phyloP scores from a whole-genome alignment of 2,113 vertebrate genomes.

The Myrmecobius fasciatus region DNA sequence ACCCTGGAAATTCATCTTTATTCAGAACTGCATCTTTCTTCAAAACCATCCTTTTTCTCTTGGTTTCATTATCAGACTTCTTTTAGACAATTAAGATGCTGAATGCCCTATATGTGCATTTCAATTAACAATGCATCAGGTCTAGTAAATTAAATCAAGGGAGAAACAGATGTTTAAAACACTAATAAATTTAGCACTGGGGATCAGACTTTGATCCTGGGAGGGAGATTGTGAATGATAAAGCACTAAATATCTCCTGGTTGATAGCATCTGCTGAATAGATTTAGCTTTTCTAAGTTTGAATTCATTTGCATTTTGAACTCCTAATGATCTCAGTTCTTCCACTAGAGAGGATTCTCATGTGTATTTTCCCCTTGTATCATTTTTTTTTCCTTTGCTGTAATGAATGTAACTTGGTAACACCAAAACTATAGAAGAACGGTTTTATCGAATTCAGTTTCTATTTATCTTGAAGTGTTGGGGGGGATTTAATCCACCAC shows the following conservation, averaged over 20 bases:
- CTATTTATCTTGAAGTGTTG: slow-evolving; percentile 5
- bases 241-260: neutral
- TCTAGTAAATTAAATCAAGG: neutral
- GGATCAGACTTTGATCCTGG: slow-evolving; percentile 1
- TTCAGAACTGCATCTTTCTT: neutral
- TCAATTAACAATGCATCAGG: slow-evolving; percentile 5
- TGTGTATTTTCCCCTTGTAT: neutral
- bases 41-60: neutral
- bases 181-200: neutral
- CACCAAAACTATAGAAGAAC: slow-evolving; percentile 2
- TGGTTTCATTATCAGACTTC: neutral
- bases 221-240: slow-evolving; percentile 1
- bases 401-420: neutral
- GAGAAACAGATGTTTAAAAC: slow-evolving; percentile 3
- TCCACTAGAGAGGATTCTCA: neutral
- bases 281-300: neutral
- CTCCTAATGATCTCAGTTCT: neutral
- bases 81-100: slow-evolving; percentile 1
- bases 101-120: slow-evolving; percentile 1
- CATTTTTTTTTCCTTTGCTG: neutral
- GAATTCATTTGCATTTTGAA: neutral
- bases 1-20: neutral
- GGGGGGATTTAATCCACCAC: neutral
- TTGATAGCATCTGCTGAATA: neutral
- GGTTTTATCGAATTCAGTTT: neutral